Conservation (phyloP, 2,113 vertebrate genomes). For the Ptyas mucosa region DNA sequence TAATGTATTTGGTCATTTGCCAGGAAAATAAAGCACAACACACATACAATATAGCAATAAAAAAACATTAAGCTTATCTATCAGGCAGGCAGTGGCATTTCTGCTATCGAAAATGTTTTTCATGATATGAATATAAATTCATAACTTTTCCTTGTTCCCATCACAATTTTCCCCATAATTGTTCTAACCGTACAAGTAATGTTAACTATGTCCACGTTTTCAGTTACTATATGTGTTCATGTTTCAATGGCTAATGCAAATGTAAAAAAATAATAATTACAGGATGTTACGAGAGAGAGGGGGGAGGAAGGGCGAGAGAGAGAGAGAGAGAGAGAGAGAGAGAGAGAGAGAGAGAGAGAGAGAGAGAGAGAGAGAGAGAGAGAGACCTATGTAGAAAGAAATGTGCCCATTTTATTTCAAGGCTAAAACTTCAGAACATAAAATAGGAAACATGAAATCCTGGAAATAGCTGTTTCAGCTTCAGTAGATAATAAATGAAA, state of each 20-base stretch:
- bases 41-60: not conserved
- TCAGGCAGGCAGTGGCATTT: not conserved
- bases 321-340: no score
- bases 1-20: not conserved
- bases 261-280: not conserved
- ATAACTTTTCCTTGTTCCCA: not conserved
- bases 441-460: not conserved
- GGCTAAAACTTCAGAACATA: not conserved
- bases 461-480: not conserved
- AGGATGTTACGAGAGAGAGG: not conserved
- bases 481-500: not conserved
- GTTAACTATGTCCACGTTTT: not conserved
- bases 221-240: not conserved
- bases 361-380: no score
- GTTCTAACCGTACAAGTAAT: not conserved
- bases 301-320: no score
- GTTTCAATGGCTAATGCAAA: not conserved
- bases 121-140: not conserved
- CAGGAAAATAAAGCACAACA: not conserved
- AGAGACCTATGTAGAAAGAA: not conserved
- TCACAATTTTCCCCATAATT: not conserved
- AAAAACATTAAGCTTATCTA: not conserved
- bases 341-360: no score
- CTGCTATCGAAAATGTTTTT: not conserved
- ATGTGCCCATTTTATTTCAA: not conserved